Percentiles rank a stretch among this genome's conserved stretches.
Evolutionary conservation across 2,797 vertebrate genomes (phyloP).

Genomic region (Rachycentron canadum): DNA sequence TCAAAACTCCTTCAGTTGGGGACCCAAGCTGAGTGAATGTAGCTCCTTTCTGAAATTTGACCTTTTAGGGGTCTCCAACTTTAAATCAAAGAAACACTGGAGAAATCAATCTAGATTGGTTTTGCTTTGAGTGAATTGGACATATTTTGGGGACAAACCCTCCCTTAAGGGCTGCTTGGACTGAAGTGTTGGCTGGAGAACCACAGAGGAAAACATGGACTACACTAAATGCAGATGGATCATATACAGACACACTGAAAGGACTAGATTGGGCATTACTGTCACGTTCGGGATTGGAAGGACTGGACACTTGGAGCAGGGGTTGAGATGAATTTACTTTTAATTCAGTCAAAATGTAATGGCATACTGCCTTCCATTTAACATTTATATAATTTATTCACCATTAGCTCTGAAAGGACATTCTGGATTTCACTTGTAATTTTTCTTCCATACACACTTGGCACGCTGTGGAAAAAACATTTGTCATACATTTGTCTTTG

Average conservation of each 20-base stretch:
- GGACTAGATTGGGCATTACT: slow-evolving; percentile 56
- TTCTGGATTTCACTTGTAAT: slow-evolving; percentile 58
- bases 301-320: slow-evolving; percentile 48
- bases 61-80: slow-evolving; percentile 36
- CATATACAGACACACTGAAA: slow-evolving; percentile 6
- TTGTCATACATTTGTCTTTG: slow-evolving; percentile 65
- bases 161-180: slow-evolving; percentile 40
- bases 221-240: slow-evolving; percentile 17
- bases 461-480: slow-evolving; percentile 59
- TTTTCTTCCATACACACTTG: slow-evolving; percentile 63
- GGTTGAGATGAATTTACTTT: slow-evolving; percentile 64
- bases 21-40: slow-evolving; percentile 67
- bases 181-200: slow-evolving; percentile 58
- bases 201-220: slow-evolving; percentile 39
- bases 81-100: slow-evolving; percentile 36
- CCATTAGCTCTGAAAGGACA: slow-evolving; percentile 63
- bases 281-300: slow-evolving; percentile 52
- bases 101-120: slow-evolving; percentile 36
- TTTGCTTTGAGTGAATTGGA: slow-evolving; percentile 40
- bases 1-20: slow-evolving; percentile 46
- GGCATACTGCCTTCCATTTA: slow-evolving; percentile 64
- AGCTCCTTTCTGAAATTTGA: slow-evolving; percentile 53
- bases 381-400: slow-evolving; percentile 69
- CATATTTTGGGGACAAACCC: slow-evolving; percentile 1
- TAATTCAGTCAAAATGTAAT: slow-evolving; percentile 67